Evolutionary conservation across 1,140 invertebrate species (phyloP).

Genomic region (Temnothorax curvispinosus): DNA sequence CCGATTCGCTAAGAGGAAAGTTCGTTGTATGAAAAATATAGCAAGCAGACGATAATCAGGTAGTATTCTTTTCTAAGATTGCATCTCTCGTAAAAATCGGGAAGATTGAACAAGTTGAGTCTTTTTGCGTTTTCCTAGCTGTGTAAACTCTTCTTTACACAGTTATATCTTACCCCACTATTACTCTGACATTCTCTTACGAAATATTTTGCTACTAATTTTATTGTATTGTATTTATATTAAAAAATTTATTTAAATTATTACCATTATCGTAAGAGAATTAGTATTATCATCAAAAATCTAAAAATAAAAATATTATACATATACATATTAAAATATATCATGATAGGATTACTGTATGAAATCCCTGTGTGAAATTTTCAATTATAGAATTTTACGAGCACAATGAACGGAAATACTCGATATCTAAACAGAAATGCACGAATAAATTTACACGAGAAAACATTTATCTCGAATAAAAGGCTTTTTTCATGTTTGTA

Average conservation of each 20-base stretch:
- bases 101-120: conserved; percentile 30
- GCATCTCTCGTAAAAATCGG: conserved; percentile 5
- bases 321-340: neutral
- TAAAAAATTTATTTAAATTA: neutral
- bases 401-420: neutral
- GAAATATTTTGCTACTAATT: neutral
- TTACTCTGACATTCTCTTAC: neutral
- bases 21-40: conserved; percentile 51
- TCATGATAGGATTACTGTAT: neutral
- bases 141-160: neutral
- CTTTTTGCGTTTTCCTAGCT: neutral
- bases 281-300: neutral
- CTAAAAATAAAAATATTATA: neutral
- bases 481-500: neutral
- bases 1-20: conserved; percentile 70
- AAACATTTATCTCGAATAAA: conserved; percentile 50
- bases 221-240: neutral
- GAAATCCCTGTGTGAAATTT: neutral
- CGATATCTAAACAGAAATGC: neutral
- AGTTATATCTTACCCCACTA: neutral
- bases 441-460: conserved; percentile 36
- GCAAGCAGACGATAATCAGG: conserved; percentile 32
- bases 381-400: conserved; percentile 2
- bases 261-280: neutral
- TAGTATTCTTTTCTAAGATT: conserved; percentile 44